These are phyloP conservation scores for Lepilemur septentrionalis DNA, from an alignment of 2,797 vertebrate genomes.

Conservation along the genomic window DNA sequence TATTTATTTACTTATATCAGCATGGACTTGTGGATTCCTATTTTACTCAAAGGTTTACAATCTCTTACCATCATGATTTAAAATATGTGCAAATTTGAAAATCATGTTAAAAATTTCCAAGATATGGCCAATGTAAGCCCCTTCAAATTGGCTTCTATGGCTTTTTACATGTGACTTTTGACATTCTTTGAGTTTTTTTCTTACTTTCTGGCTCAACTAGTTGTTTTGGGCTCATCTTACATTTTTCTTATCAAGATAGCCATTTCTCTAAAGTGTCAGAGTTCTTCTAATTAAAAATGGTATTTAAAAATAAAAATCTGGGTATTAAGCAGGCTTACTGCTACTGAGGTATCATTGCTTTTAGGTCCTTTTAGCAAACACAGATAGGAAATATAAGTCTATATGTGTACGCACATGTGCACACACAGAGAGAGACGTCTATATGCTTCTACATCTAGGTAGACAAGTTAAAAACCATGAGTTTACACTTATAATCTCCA, in stretches of 20 bases:
- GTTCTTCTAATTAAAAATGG: not conserved
- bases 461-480: not conserved
- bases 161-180: not conserved
- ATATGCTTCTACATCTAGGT: not conserved
- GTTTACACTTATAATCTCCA: not conserved
- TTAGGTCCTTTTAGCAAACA: not conserved
- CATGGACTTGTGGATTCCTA: not conserved
- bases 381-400: not conserved
- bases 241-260: not conserved
- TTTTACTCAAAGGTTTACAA: not conserved
- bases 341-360: not conserved
- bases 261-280: not conserved
- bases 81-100: too few relatives aligned
- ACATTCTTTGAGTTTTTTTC: not conserved
- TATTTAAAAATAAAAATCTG: not conserved
- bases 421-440: not conserved
- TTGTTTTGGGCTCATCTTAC: not conserved
- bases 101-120: not conserved
- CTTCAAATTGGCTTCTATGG: not conserved
- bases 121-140: not conserved
- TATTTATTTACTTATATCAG: not conserved
- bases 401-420: not conserved
- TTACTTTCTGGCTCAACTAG: not conserved
- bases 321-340: not conserved
- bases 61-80: not conserved